These are phyloP conservation scores for Drosophila subquinaria DNA, from an alignment of 2,888 invertebrate species.

Conservation along the genomic window DNA sequence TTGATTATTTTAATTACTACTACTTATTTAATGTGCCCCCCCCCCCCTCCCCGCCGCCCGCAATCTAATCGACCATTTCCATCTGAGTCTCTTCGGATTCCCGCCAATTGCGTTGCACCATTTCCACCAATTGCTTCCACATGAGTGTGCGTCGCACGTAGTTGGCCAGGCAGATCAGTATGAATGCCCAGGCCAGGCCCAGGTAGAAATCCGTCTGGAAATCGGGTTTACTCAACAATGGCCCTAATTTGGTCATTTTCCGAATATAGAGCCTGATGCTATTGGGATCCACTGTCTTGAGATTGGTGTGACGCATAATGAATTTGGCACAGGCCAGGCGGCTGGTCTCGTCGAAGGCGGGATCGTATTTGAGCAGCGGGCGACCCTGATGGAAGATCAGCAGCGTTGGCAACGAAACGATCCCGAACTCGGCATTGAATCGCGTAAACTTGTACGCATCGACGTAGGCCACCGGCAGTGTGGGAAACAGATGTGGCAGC, in stretches of 20 bases:
- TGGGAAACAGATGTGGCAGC: conserved; percentile 93
- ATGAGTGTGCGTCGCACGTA: conserved; percentile 92
- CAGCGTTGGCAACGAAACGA: conserved; percentile 95
- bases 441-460: conserved; percentile 94
- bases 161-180: conserved; percentile 90
- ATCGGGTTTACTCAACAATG: conserved; percentile 91
- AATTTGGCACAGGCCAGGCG: conserved; percentile 92
- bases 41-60: no score
- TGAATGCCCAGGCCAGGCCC: conserved; percentile 94
- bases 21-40: conserved; percentile 14
- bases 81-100: conserved; percentile 89
- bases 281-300: conserved; percentile 86
- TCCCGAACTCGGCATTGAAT: conserved; percentile 96
- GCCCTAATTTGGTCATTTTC: conserved; percentile 86
- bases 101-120: conserved; percentile 94
- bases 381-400: conserved; percentile 96
- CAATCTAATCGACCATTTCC: conserved; percentile 69
- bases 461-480: conserved; percentile 94
- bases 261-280: conserved; percentile 6
- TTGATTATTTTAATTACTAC: conserved; percentile 14
- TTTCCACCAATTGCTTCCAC: conserved; percentile 93
- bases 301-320: conserved; percentile 91
- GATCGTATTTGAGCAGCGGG: conserved; percentile 85
- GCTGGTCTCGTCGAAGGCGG: conserved; percentile 89
- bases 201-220: conserved; percentile 93